Conservation (phyloP, 1,140 invertebrate genomes). For the Marisa cornuarietis region DNA sequence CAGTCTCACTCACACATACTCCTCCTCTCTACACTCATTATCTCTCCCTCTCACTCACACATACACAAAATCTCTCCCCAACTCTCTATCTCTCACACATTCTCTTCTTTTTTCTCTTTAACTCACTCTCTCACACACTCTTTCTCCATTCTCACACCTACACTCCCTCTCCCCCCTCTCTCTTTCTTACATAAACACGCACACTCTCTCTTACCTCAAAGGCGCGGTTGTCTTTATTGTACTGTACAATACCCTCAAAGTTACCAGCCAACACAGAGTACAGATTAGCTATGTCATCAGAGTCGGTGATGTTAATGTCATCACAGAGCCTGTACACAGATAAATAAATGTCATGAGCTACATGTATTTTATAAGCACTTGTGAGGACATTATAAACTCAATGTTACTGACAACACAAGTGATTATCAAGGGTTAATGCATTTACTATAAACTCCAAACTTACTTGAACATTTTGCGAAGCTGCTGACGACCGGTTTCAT, state of each 20-base stretch:
- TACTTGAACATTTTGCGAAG: conserved; percentile 59
- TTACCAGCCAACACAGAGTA: conserved; percentile 84
- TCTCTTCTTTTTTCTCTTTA: conserved; percentile 5
- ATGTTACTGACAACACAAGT: background rate
- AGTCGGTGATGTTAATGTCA: conserved; percentile 74
- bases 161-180: background rate
- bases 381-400: background rate
- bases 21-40: background rate
- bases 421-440: background rate
- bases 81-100: too few relatives aligned
- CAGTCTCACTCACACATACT: background rate
- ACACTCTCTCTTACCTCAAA: conserved; percentile 65
- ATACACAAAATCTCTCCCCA: too few relatives aligned
- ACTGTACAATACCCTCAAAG: conserved; percentile 84
- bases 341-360: conserved; percentile 3
- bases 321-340: conserved; percentile 73
- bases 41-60: too few relatives aligned
- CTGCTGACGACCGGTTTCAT: conserved; percentile 68
- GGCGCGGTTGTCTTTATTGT: conserved; percentile 91
- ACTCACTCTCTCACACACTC: background rate
- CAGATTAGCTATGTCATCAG: conserved; percentile 77
- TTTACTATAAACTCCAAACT: conserved; percentile 14
- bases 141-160: too few relatives aligned
- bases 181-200: background rate
- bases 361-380: background rate